Evolutionary conservation across 2,888 invertebrate genomes (phyloP).

Genomic region (Arenicola marina): DNA sequence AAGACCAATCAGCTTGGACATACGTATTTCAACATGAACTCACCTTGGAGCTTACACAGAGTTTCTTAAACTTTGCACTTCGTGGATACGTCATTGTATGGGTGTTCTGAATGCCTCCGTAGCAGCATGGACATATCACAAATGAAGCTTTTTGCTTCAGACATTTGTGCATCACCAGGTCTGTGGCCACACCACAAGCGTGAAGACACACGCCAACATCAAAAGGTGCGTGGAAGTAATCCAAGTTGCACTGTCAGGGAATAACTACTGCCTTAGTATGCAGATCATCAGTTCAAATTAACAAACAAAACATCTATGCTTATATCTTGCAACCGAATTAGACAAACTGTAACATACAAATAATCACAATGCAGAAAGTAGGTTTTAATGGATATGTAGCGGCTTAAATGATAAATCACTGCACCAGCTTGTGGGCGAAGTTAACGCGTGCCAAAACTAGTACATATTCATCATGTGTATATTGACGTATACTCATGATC

Average conservation of each 20-base stretch:
- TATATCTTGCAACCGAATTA: background rate
- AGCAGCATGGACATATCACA: conserved; percentile 92
- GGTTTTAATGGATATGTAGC: no score
- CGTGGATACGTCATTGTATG: conserved; percentile 81
- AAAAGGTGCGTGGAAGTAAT: conserved; percentile 78
- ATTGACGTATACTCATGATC: no score
- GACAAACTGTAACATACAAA: no score
- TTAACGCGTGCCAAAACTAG: no score
- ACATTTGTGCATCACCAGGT: conserved; percentile 86
- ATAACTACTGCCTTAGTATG: background rate
- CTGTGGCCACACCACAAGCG: conserved; percentile 93
- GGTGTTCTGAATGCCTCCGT: conserved; percentile 83
- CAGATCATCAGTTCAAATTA: no score
- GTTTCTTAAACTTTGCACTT: conserved; percentile 64
- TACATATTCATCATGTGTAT: no score
- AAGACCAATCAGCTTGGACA: background rate
- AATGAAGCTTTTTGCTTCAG: conserved; percentile 77
- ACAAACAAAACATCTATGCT: background rate
- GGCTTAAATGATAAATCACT: no score
- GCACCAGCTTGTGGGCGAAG: no score
- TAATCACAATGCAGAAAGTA: no score
- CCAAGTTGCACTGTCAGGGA: conserved; percentile 79
- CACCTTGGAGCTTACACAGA: conserved; percentile 31
- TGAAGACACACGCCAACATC: conserved; percentile 87
- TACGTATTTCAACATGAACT: no score